These are phyloP conservation scores for Poeciliopsis gracilis DNA, from an alignment of 2,797 vertebrate species.

Conservation along the genomic window DNA sequence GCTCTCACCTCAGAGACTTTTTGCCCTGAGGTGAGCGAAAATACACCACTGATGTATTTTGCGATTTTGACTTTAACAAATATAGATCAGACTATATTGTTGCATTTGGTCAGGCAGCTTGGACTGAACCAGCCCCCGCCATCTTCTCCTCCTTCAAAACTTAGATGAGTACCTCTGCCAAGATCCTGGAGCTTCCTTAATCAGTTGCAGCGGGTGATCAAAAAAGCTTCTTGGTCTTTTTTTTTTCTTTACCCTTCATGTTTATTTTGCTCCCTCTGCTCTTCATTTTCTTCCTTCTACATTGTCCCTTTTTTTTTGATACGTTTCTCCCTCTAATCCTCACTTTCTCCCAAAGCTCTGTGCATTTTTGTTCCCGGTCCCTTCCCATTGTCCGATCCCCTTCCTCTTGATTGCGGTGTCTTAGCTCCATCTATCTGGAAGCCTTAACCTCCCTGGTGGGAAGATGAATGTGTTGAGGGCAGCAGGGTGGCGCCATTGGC, in stretches of 20 bases:
- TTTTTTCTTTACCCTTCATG: conserved; percentile 22
- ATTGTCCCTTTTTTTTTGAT: conserved; percentile 27
- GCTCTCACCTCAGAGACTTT: background rate
- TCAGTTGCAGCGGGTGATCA: conserved; percentile 63
- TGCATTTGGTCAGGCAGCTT: background rate
- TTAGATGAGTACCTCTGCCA: conserved; percentile 60
- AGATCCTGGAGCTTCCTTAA: conserved; percentile 63
- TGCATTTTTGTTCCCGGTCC: conserved; percentile 27
- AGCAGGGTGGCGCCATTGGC: conserved; percentile 60
- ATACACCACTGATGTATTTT: background rate
- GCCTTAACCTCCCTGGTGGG: conserved; percentile 64
- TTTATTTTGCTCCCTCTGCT: conserved; percentile 22
- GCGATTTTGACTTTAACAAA: background rate
- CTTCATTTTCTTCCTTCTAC: conserved; percentile 14
- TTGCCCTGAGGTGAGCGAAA: background rate
- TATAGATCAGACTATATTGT: background rate
- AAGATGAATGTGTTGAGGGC: conserved; percentile 73
- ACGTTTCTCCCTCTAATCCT: conserved; percentile 18
- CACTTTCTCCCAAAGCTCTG: conserved; percentile 16
- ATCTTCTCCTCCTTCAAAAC: background rate
- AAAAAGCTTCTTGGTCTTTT: conserved; percentile 48
- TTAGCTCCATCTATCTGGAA: conserved; percentile 64
- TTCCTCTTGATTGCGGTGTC: conserved; percentile 52
- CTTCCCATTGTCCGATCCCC: conserved; percentile 54
- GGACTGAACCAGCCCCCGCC: background rate